phyloP scores from a whole-genome alignment of 2,113 vertebrate genomes.

The Paradoxurus hermaphroditus region DNA sequence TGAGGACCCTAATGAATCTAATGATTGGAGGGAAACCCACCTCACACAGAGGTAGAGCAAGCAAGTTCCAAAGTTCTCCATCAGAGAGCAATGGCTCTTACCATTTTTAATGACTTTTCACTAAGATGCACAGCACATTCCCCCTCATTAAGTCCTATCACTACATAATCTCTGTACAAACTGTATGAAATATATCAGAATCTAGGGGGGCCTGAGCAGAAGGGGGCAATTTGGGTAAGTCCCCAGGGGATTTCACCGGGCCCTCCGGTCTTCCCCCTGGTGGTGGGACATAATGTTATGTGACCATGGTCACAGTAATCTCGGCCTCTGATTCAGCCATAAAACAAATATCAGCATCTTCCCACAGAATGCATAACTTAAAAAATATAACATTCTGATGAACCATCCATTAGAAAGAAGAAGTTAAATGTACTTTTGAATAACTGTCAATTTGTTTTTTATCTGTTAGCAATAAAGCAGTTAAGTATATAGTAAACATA shows the following conservation, averaged over 20 bases:
- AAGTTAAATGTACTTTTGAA: background rate
- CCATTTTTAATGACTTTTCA: background rate
- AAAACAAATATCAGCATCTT: background rate
- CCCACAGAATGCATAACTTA: background rate
- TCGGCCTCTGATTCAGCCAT: background rate
- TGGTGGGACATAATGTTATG: background rate
- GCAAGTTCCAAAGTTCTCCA: background rate
- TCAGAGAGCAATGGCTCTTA: background rate
- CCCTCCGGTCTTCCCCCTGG: background rate
- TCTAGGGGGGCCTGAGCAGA: background rate
- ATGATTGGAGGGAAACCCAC: background rate
- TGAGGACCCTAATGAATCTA: background rate
- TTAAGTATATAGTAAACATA: background rate
- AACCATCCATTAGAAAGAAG: background rate
- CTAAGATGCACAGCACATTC: background rate
- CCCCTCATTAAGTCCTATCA: background rate
- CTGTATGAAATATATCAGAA: background rate
- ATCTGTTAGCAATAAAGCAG: background rate
- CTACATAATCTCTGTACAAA: background rate
- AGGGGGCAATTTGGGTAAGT: background rate
- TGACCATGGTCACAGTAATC: background rate
- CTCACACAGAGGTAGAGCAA: background rate
- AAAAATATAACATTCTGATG: background rate
- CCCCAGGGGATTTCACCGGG: background rate
- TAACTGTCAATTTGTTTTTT: conserved; percentile 1